These are phyloP conservation scores for Sternarchorhynchus goeldii DNA, from an alignment of 2,797 vertebrate genomes.

Conservation along the genomic window DNA sequence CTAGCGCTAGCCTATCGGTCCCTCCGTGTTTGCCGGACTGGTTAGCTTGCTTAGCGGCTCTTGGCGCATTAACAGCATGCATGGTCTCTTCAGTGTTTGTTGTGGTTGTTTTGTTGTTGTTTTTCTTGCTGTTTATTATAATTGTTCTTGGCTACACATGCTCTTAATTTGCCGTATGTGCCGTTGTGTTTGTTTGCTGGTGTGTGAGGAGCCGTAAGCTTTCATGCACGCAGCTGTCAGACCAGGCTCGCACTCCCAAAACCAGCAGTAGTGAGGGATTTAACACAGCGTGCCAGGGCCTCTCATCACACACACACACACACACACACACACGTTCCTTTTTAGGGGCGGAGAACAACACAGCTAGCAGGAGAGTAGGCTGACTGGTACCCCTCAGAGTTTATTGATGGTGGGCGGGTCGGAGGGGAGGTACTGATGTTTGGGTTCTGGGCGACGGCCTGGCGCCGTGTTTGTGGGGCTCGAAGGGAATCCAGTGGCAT, in stretches of 20 bases:
- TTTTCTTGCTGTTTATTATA: background rate
- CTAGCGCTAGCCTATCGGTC: background rate
- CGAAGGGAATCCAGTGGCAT: slow-evolving; percentile 39
- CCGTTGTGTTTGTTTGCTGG: slow-evolving; percentile 56
- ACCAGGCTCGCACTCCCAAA: too few species aligned
- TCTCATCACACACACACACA: background rate
- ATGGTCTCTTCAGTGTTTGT: background rate
- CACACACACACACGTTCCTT: background rate
- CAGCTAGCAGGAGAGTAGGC: slow-evolving; percentile 43
- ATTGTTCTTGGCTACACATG: slow-evolving; percentile 41
- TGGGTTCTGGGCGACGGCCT: slow-evolving; percentile 73
- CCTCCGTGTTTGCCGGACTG: slow-evolving; percentile 22
- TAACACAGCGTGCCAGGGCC: slow-evolving; percentile 48
- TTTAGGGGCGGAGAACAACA: background rate
- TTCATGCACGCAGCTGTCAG: too few species aligned
- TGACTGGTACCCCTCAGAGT: slow-evolving; percentile 71
- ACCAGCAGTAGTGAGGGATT: slow-evolving; percentile 64
- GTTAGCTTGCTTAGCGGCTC: slow-evolving; percentile 65
- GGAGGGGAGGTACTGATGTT: slow-evolving; percentile 74
- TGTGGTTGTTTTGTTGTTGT: slow-evolving; percentile 63
- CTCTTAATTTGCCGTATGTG: slow-evolving; percentile 43
- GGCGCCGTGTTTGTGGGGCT: slow-evolving; percentile 28
- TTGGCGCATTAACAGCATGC: slow-evolving; percentile 17
- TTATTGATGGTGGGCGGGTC: slow-evolving; percentile 72
- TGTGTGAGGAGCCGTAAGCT: slow-evolving; percentile 51